A percentile compares a stretch with the other conserved stretches of the same genome.
These are phyloP conservation scores for Botrylloides violaceus DNA, from an alignment of 23 tunicate species.

Conservation along the genomic window DNA sequence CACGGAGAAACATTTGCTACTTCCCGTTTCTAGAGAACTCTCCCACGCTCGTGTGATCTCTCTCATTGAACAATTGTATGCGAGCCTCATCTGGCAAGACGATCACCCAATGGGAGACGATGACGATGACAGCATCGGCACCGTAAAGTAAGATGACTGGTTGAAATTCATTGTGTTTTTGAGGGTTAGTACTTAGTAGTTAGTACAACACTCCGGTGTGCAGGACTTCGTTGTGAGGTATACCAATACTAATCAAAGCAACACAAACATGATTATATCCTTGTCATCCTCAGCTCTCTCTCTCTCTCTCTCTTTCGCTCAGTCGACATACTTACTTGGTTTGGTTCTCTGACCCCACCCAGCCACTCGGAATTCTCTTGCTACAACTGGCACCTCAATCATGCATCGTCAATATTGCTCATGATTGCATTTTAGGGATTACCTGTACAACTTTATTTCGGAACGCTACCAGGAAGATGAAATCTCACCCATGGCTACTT, in stretches of 20 bases:
- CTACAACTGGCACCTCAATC: too few relatives aligned
- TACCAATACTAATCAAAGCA: too few relatives aligned
- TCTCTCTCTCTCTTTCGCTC: too few relatives aligned
- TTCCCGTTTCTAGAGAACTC: constrained; percentile 63
- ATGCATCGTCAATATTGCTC: too few relatives aligned
- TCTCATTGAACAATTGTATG: constrained; percentile 60
- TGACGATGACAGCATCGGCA: constrained; percentile 34
- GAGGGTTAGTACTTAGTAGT: too few relatives aligned
- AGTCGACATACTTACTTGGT: too few relatives aligned
- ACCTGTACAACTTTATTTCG: constrained; percentile 75
- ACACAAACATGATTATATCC: too few relatives aligned
- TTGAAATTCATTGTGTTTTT: not conserved
- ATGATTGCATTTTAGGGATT: constrained; percentile 34
- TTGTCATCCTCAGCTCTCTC: too few relatives aligned
- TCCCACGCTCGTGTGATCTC: constrained; percentile 41
- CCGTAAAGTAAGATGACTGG: constrained; percentile 44
- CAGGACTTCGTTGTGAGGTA: too few relatives aligned
- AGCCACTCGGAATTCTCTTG: too few relatives aligned
- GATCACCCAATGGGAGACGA: constrained; percentile 42
- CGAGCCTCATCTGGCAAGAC: constrained; percentile 70
- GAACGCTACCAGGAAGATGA: constrained; percentile 87
- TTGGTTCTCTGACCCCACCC: too few relatives aligned
- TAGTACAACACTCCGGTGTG: too few relatives aligned
- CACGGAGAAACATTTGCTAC: constrained; percentile 45
- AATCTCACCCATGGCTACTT: constrained; percentile 71